A percentile compares a stretch with the other conserved stretches of the same genome.
These are phyloP conservation scores for Euplagia quadripunctaria DNA, from an alignment of 2,888 invertebrate genomes.

Conservation along the genomic window DNA sequence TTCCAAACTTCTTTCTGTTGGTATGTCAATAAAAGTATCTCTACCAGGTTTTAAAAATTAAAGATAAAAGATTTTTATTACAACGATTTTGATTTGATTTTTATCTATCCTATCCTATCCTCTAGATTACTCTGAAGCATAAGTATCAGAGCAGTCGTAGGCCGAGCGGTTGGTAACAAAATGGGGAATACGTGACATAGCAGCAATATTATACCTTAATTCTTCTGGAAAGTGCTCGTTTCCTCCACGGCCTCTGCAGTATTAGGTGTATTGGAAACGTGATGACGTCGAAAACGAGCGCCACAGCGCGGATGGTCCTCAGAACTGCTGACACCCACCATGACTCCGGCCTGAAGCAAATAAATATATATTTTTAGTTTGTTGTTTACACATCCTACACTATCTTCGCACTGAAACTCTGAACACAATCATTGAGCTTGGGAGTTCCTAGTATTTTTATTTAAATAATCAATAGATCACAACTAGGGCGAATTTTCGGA, in stretches of 20 bases:
- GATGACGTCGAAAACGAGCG: constrained; percentile 95
- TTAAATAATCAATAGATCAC: neutral
- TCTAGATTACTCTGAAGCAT: neutral
- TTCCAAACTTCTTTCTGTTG: no score
- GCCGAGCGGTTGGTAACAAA: neutral
- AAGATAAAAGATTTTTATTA: no score
- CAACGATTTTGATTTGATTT: neutral
- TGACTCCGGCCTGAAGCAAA: constrained; percentile 87
- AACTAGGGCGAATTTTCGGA: neutral
- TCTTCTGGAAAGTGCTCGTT: constrained; percentile 91
- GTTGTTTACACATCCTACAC: neutral
- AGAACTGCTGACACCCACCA: constrained; percentile 91
- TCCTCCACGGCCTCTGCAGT: constrained; percentile 95
- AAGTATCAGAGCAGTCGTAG: neutral
- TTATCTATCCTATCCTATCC: no score
- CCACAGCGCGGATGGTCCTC: constrained; percentile 92
- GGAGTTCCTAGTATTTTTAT: no score
- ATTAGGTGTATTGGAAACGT: constrained; percentile 96
- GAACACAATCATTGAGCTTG: neutral
- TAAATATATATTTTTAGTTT: neutral
- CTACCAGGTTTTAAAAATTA: no score
- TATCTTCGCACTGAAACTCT: neutral
- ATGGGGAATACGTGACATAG: neutral
- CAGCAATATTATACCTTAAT: constrained; percentile 88
- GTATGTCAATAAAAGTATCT: no score